These are phyloP conservation scores for Styela plicata DNA, from an alignment of 23 tunicate species.

Conservation along the genomic window DNA sequence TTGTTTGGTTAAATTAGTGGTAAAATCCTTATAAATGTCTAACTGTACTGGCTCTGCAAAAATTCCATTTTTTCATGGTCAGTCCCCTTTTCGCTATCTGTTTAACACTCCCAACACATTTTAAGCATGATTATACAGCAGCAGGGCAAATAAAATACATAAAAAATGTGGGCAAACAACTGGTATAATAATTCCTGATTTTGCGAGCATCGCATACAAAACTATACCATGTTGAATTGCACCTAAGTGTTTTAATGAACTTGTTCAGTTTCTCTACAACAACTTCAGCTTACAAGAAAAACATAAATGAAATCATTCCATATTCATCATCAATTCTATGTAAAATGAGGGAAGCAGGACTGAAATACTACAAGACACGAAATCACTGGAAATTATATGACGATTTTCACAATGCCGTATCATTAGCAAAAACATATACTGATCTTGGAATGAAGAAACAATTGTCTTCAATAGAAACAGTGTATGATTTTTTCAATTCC, in stretches of 20 bases:
- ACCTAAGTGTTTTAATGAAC: background rate
- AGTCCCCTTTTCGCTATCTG: no score
- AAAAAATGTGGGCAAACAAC: no score
- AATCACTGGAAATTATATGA: background rate
- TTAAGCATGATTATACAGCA: no score
- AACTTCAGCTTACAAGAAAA: background rate
- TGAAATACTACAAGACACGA: background rate
- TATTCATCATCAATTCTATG: background rate
- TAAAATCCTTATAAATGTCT: no score
- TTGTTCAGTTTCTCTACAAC: background rate
- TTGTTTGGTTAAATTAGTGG: no score
- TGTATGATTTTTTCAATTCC: background rate
- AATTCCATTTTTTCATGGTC: no score
- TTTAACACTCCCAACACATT: no score
- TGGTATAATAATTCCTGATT: background rate
- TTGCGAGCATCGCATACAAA: background rate
- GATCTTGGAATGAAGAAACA: background rate
- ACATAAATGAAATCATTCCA: background rate
- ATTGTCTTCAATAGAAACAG: background rate
- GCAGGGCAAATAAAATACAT: no score
- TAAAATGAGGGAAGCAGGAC: background rate
- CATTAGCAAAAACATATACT: background rate
- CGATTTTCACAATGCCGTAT: conserved; percentile 11
- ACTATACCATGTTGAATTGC: background rate
- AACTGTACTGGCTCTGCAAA: no score